These are phyloP conservation scores for Melinaea menophilus DNA, from an alignment of 2,888 invertebrate species.

Conservation along the genomic window DNA sequence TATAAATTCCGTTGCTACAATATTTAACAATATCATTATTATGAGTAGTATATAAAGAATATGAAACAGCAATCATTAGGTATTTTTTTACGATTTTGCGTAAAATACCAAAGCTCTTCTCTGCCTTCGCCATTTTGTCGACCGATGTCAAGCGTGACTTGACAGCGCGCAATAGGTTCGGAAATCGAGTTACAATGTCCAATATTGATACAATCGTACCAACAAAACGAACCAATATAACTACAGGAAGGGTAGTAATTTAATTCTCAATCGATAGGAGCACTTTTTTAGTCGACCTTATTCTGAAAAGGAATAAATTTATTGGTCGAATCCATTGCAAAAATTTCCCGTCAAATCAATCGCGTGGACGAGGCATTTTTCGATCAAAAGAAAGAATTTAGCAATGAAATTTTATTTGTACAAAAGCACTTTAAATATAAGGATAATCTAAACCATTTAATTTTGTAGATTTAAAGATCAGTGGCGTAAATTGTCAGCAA, in stretches of 20 bases:
- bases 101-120: constrained; percentile 28
- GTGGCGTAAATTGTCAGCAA: constrained; percentile 11
- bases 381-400: constrained; percentile 23
- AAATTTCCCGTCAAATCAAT: constrained; percentile 27
- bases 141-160: constrained; percentile 44
- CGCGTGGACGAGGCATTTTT: constrained; percentile 15
- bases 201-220: constrained; percentile 72
- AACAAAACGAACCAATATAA: constrained; percentile 61
- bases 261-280: constrained; percentile 49
- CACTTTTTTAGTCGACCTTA: constrained; percentile 38
- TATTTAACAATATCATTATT: background rate
- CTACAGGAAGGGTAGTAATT: constrained; percentile 56
- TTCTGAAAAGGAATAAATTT: constrained; percentile 39
- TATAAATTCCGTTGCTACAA: too few species aligned
- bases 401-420: constrained; percentile 21
- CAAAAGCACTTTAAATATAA: constrained; percentile 10
- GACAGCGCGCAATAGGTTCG: constrained; percentile 51
- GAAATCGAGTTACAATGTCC: constrained; percentile 67
- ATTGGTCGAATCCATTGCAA: constrained; percentile 27
- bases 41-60: background rate
- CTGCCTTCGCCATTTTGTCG: constrained; percentile 42
- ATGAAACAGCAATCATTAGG: background rate
- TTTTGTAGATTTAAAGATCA: constrained; percentile 10
- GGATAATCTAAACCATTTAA: background rate
- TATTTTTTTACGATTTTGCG: constrained; percentile 11